Evolutionary conservation across 2,797 vertebrate species (phyloP).

Genomic region (Siniperca scherzeri): DNA sequence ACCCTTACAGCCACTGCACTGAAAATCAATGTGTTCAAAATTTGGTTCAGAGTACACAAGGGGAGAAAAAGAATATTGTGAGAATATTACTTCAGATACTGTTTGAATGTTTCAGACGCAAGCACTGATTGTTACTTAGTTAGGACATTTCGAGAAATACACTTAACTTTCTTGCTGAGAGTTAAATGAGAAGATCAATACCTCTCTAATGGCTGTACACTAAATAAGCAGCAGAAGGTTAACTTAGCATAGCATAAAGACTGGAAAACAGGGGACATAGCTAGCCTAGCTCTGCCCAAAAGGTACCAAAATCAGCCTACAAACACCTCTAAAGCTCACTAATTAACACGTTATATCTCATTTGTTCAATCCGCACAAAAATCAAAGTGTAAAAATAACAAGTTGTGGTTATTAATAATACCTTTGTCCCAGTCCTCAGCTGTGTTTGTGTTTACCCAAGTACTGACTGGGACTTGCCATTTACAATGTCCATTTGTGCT

Average conservation of each 20-base stretch:
- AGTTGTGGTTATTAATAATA: conserved; percentile 40
- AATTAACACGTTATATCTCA: background rate
- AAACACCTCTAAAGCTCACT: background rate
- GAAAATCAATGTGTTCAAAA: background rate
- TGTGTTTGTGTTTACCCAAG: conserved; percentile 82
- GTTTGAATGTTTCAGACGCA: background rate
- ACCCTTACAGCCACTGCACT: background rate
- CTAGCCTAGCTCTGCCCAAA: background rate
- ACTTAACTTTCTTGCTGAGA: background rate
- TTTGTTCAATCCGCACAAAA: background rate
- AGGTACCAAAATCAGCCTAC: background rate
- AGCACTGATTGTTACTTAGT: background rate
- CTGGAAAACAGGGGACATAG: background rate
- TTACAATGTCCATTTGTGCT: conserved; percentile 15
- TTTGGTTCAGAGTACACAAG: background rate
- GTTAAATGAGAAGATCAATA: background rate
- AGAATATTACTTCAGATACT: background rate
- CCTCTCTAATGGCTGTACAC: background rate
- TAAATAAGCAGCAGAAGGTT: background rate
- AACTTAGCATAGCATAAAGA: background rate
- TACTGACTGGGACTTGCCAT: conserved; percentile 80
- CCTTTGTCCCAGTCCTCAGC: conserved; percentile 91
- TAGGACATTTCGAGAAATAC: background rate
- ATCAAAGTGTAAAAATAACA: background rate
- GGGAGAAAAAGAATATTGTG: background rate